These are phyloP conservation scores for Marronus borbonicus DNA, from an alignment of 2,888 invertebrate species.

Conservation along the genomic window DNA sequence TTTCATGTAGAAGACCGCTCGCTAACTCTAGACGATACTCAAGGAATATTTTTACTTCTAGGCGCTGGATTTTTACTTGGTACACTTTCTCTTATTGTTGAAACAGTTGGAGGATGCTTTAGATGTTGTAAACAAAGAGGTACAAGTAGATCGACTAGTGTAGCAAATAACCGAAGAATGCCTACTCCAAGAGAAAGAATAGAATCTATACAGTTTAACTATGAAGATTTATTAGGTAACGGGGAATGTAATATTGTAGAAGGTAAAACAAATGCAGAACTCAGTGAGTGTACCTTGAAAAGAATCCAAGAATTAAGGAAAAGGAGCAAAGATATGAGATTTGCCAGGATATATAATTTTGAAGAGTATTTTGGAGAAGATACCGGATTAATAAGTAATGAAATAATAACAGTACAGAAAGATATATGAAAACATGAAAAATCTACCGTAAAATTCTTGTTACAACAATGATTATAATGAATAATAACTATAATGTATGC, in stretches of 20 bases:
- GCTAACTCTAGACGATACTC: conserved; percentile 84
- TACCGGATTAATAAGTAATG: no score
- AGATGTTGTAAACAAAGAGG: conserved; percentile 47
- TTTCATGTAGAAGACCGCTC: conserved; percentile 78
- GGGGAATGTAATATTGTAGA: neutral
- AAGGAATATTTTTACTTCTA: conserved; percentile 86
- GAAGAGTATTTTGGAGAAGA: no score
- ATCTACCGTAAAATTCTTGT: no score
- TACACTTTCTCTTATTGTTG: conserved; percentile 76
- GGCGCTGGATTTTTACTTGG: conserved; percentile 81
- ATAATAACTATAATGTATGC: no score
- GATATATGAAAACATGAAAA: no score
- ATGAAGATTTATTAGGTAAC: neutral
- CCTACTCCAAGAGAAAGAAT: conserved; percentile 62
- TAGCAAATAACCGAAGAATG: conserved; percentile 64
- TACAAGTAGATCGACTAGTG: conserved; percentile 56
- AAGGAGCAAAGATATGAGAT: no score
- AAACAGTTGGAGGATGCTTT: conserved; percentile 80
- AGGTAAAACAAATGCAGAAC: neutral
- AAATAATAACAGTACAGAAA: no score
- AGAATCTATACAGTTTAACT: conserved; percentile 52
- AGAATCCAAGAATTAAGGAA: no score
- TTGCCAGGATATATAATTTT: no score
- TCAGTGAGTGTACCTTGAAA: neutral
- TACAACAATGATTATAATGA: no score